Evolutionary conservation across 2,888 invertebrate species (phyloP), one percentile per base, ranked within the genome.

Genomic region (Lamellibrachia columna): DNA sequence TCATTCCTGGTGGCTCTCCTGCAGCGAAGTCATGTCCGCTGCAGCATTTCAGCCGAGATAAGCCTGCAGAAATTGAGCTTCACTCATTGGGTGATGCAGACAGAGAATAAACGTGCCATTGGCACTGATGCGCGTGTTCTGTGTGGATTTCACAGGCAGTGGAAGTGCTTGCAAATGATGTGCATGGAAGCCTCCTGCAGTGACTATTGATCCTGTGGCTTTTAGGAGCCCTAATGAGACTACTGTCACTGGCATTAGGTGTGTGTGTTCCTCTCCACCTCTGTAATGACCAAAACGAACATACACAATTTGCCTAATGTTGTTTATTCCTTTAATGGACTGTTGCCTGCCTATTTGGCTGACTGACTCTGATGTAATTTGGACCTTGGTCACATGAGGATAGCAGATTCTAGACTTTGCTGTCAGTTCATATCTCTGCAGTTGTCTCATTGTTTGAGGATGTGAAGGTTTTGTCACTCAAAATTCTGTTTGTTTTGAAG

Each of bases 161-260:
- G 75, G 75, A 75, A 75, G 75, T 75, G 75, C 75, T 15, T 75
- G n/a, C 75, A 75, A 75, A 75, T 75, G 75, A 75, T 75, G 75
- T 75, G 75, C 75, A 75, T 75, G 22, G 75, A n/a, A 22, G n/a
- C 75, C n/a, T 75, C 22, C 22, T 15, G 75, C 22, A 1, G 75
- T 6, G 6, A 4, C 11, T 75, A 75, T 75, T 75, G 75, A 75
- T 75, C n/a, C 75, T 15, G 22, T 22, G 75, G 75, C 75, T 75
- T 22, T n/a, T 75, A 75, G 75, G 75, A 22, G 22, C 6, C 75
- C 75, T 75, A 75, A 75, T 75, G 75, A 75, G 75, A n/a, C 75
- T 75, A 75, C 75, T 75, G 75, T 75, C 75, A 75, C 75, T n/a
- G 2, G 15, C 22, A 75, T 75, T 75, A 75, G 15, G 6, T n/a